A percentile compares a stretch with the other conserved stretches of the same genome.
phyloP scores from a whole-genome alignment of 2,797 vertebrate genomes.

The Acipenser oxyrinchus region DNA sequence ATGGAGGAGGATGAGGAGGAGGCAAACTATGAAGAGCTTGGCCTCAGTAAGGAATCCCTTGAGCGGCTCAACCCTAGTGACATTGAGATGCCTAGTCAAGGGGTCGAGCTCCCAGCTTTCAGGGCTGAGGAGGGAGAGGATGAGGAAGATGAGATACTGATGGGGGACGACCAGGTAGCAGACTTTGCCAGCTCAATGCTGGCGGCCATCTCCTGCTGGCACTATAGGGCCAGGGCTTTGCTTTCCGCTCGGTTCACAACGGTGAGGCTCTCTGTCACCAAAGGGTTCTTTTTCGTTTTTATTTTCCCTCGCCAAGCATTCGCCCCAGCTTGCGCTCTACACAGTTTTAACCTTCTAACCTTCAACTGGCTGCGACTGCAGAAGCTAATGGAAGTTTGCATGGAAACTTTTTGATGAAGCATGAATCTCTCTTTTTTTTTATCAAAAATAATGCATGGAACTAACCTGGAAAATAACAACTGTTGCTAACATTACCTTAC shows the following conservation, averaged over 20 bases:
- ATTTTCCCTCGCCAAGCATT: not conserved
- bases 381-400: too few relatives aligned
- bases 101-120: slow-evolving; percentile 40
- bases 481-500: too few relatives aligned
- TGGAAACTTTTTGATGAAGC: too few relatives aligned
- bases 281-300: slow-evolving; percentile 34
- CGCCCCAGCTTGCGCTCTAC: not conserved
- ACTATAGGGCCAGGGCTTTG: slow-evolving; percentile 85
- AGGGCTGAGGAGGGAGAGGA: slow-evolving; percentile 48
- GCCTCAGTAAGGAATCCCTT: slow-evolving; percentile 44
- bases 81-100: slow-evolving; percentile 38
- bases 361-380: too few relatives aligned
- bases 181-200: slow-evolving; percentile 75
- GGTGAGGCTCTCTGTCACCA: slow-evolving; percentile 76
- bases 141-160: slow-evolving; percentile 71
- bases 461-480: too few relatives aligned
- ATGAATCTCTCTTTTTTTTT: too few relatives aligned
- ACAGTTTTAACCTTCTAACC: not conserved
- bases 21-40: slow-evolving; percentile 30
- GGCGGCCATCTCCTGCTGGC: slow-evolving; percentile 88
- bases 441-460: too few relatives aligned
- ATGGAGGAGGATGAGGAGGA: slow-evolving; percentile 43
- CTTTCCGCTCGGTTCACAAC: slow-evolving; percentile 83
- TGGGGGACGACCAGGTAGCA: slow-evolving; percentile 86
- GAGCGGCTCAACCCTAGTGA: slow-evolving; percentile 52